These are phyloP conservation scores for Oreochromis aureus DNA, from an alignment of 2,113 vertebrate species.

Conservation along the genomic window DNA sequence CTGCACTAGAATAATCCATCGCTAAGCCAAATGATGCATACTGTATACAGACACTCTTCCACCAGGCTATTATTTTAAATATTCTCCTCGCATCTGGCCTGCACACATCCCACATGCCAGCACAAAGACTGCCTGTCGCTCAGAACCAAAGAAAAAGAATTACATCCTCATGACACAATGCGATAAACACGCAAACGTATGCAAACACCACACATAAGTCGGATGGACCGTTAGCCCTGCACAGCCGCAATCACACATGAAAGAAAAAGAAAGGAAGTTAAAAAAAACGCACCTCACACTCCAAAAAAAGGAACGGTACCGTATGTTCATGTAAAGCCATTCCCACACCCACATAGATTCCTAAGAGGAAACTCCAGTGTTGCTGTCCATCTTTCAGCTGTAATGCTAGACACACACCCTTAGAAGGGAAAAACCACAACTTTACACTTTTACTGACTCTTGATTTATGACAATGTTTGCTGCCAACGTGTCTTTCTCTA, in stretches of 20 bases:
- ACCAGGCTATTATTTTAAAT: constrained; percentile 16
- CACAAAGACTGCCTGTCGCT: constrained; percentile 11
- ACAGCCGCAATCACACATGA: not conserved
- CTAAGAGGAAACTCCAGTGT: constrained; percentile 38
- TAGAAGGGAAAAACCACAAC: constrained; percentile 26
- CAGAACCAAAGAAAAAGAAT: constrained; percentile 2
- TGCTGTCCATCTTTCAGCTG: constrained; percentile 47
- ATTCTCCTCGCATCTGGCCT: constrained; percentile 29
- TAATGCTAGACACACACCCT: constrained; percentile 45
- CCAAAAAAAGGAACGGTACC: not conserved
- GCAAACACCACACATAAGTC: constrained; percentile 1
- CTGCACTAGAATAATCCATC: not conserved
- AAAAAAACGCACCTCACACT: not conserved
- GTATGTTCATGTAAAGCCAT: constrained; percentile 15
- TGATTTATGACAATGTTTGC: not conserved
- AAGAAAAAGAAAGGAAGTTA: not conserved
- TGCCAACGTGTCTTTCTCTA: not conserved
- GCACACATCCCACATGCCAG: constrained; percentile 41
- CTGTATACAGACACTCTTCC: constrained; percentile 2
- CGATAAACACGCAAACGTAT: constrained; percentile 33
- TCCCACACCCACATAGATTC: constrained; percentile 69
- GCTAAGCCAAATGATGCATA: not conserved
- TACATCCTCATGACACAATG: constrained; percentile 16
- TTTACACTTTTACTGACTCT: constrained; percentile 21
- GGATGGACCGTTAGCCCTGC: not conserved